phyloP scores from a whole-genome alignment of 2,113 vertebrate genomes.

The Etheostoma cragini region DNA sequence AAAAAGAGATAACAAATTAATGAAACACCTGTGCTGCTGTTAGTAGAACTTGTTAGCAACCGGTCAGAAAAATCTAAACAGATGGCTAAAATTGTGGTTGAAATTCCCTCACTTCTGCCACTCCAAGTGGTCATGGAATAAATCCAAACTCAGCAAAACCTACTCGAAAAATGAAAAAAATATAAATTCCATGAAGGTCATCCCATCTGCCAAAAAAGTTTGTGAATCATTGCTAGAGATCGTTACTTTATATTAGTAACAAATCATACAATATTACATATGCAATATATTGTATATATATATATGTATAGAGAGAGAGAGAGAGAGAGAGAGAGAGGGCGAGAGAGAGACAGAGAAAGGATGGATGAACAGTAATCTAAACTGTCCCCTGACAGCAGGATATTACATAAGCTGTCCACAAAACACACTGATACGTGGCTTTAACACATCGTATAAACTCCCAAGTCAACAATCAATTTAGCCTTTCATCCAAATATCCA shows the following conservation, averaged over 20 bases:
- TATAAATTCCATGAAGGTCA: background rate
- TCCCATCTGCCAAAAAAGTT: background rate
- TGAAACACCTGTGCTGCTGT: background rate
- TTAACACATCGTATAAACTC: slow-evolving; percentile 17
- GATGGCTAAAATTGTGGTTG: background rate
- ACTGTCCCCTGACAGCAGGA: slow-evolving; percentile 42
- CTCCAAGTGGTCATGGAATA: too few species aligned
- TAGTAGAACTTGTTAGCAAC: background rate
- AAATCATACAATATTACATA: slow-evolving; percentile 1
- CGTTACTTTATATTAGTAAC: slow-evolving; percentile 9
- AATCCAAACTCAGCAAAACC: background rate
- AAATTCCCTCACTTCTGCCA: background rate
- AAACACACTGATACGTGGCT: slow-evolving; percentile 31
- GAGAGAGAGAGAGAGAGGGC: too few species aligned
- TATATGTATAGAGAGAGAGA: too few species aligned
- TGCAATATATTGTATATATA: too few species aligned
- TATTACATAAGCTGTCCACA: slow-evolving; percentile 39
- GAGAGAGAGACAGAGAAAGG: slow-evolving; percentile 9
- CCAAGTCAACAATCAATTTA: slow-evolving; percentile 44
- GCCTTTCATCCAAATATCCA: slow-evolving; percentile 12
- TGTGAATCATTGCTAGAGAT: background rate
- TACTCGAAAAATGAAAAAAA: background rate
- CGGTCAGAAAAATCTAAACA: background rate
- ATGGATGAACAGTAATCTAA: slow-evolving; percentile 38
- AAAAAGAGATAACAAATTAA: background rate